A percentile compares a stretch with the other conserved stretches of the same genome.
phyloP scores from a whole-genome alignment of 1,140 invertebrate species.

The Campoletis sonorensis region DNA sequence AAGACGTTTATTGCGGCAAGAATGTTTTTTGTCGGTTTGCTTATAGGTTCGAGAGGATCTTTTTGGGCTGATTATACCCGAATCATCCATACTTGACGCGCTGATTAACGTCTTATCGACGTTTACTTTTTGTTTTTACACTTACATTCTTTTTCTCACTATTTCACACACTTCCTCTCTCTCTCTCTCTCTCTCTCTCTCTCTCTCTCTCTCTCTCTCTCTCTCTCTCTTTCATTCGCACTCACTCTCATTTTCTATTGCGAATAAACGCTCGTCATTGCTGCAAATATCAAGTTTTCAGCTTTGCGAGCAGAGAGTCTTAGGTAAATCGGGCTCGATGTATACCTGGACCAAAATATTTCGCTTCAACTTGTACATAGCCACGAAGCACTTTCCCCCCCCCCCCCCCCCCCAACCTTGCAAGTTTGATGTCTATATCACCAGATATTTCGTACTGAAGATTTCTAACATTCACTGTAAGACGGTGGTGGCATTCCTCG shows the following conservation, averaged over 20 bases:
- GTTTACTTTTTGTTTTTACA: too few relatives aligned
- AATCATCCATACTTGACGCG: too few relatives aligned
- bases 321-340: too few relatives aligned
- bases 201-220: not conserved
- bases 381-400: not conserved
- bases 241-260: not conserved
- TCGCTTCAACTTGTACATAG: not conserved
- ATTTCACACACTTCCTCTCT: not conserved
- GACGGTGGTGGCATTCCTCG: constrained; percentile 79
- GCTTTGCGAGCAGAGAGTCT: too few relatives aligned
- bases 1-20: constrained; percentile 24
- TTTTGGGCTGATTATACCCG: not conserved
- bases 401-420: not conserved
- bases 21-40: constrained; percentile 9
- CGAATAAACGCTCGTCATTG: too few relatives aligned
- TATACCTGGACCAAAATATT: too few relatives aligned
- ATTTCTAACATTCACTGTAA: constrained; percentile 78
- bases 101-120: not conserved
- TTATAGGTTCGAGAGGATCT: not conserved
- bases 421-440: not conserved
- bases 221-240: not conserved
- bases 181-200: not conserved
- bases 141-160: not conserved
- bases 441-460: not conserved
- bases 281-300: too few relatives aligned